Base-by-base conservation (phyloP, 1,140 invertebrate genomes). In the Caligus rogercresseyi region DNA sequence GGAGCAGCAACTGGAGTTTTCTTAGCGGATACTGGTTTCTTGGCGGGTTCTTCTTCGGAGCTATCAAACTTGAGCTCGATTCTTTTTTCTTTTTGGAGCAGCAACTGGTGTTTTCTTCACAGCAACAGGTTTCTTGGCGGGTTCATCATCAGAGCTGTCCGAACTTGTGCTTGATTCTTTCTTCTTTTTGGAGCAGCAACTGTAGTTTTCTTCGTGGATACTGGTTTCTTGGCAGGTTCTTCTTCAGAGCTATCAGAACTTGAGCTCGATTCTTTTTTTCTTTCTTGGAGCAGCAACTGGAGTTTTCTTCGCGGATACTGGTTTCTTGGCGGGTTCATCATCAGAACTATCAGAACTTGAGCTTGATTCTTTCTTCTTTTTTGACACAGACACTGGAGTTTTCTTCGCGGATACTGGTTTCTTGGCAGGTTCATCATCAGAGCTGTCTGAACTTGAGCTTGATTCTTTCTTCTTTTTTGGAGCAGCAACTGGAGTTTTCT, bases 231-330 rank as follows among this genome's bases (percentile, higher is more conserved):
- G 4, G 3, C 58, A 25, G 23, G 24, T 2, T 25, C 21, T 14
- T 60, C 58, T 1, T 25, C 23, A 18, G 53, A 54, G 16, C 19
- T 20, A 7, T 54, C 53, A 54, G 53, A 54, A 54, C 53, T 54
- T 54, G 53, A 54, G 15, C 19, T 43, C 7, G 31, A 43, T 43
- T 20, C 11, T n/a, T 20, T 16, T 54, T 54, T 20, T n/a, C 19
- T 54, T 43, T n/a, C n/a, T 43, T 11, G 31, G 11, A 7, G 53
- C 14, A 18, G 16, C 53, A 60, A 16, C 58, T 60, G 16, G 24
- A 25, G 18, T 60, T 11, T 43, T 26, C 13, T 25, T 26, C n/a
- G 16, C 24, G 16, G n/a, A 18, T 18, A 21, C 24, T 1, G n/a
- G 13, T 31, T 25, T 20, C 19, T 58, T 60, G 4, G 3, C 58